Evolutionary conservation across 2,888 invertebrate genomes (phyloP).

Genomic region (Acheta domesticus): DNA sequence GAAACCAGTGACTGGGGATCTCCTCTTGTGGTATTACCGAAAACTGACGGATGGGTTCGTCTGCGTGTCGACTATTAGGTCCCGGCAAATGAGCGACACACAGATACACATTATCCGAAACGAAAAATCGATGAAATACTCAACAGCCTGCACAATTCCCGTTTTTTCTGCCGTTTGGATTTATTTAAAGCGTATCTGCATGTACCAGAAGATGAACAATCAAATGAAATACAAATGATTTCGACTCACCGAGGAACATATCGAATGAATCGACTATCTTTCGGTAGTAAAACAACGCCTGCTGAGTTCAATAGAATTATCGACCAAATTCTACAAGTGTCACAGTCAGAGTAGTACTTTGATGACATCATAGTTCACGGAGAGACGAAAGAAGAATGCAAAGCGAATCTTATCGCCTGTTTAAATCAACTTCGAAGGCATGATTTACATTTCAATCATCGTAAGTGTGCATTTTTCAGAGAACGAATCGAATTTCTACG

Average conservation of each 20-base stretch:
- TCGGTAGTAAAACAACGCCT: constrained; percentile 36
- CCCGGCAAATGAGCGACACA: background rate
- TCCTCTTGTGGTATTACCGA: background rate
- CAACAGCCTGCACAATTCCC: too few species aligned
- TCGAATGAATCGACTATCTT: constrained; percentile 27
- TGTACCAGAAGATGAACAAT: background rate
- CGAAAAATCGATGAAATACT: too few species aligned
- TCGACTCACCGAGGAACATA: constrained; percentile 22
- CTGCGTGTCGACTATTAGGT: background rate
- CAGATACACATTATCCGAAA: background rate
- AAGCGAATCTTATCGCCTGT: too few species aligned
- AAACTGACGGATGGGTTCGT: background rate
- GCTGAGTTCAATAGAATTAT: constrained; percentile 35
- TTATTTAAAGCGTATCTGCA: background rate
- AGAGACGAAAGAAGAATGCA: too few species aligned
- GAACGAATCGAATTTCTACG: constrained; percentile 37
- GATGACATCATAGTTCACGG: too few species aligned
- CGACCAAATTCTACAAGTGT: too few species aligned
- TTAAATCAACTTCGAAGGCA: too few species aligned
- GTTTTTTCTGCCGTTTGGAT: background rate
- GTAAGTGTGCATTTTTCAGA: too few species aligned
- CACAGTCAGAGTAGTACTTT: too few species aligned
- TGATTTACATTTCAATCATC: too few species aligned
- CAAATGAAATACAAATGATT: background rate
- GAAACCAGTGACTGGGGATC: too few species aligned